These are phyloP conservation scores for Papilio elwesi DNA, from an alignment of 2,888 invertebrate species.

Conservation along the genomic window DNA sequence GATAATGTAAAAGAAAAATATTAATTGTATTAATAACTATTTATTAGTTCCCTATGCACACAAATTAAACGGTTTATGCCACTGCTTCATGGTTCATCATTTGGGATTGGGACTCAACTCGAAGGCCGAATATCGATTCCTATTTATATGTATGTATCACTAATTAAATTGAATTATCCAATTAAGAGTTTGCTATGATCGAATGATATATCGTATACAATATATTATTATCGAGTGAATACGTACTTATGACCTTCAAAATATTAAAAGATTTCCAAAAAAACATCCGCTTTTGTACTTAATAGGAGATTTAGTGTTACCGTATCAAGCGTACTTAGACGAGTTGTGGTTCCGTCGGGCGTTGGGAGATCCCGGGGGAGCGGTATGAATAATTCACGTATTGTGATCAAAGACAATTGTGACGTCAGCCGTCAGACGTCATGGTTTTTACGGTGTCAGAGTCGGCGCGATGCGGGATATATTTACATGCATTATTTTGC, in stretches of 20 bases:
- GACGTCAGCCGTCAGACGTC: conserved; percentile 61
- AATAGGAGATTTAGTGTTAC: neutral
- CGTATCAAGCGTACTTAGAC: neutral
- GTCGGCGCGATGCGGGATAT: conserved; percentile 39
- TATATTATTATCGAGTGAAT: no score
- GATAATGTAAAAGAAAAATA: no score
- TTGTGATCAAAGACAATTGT: conserved; percentile 78
- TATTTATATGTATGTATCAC: neutral
- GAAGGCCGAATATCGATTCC: neutral
- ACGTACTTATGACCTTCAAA: no score
- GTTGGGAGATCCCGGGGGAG: conserved; percentile 46
- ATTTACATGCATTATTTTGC: conserved; percentile 47
- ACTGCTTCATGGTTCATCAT: neutral
- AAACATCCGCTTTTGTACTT: neutral
- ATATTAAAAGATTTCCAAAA: no score
- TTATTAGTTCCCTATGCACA: no score
- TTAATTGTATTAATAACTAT: no score
- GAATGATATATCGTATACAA: no score
- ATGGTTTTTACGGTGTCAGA: conserved; percentile 61
- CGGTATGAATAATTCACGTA: conserved; percentile 70
- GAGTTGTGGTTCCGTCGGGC: conserved; percentile 37
- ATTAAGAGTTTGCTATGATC: no score
- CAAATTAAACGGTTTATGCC: no score
- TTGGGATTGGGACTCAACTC: neutral
- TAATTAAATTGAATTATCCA: no score